These are phyloP conservation scores for Bactericera cockerelli DNA, from an alignment of 1,140 invertebrate species.

Conservation along the genomic window DNA sequence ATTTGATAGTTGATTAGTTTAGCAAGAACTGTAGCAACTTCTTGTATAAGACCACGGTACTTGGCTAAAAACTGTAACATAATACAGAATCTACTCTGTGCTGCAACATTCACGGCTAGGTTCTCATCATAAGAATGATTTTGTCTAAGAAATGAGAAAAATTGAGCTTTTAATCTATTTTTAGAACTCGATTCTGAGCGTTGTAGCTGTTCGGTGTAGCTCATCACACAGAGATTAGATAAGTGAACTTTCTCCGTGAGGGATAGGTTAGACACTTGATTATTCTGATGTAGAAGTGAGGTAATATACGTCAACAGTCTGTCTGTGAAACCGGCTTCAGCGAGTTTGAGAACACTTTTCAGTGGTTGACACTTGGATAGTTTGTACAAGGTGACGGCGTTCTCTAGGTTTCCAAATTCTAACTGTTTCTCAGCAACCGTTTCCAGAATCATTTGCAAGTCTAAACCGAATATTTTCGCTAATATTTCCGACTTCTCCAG, in stretches of 20 bases:
- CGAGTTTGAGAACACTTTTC: constrained; percentile 54
- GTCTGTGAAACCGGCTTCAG: constrained; percentile 47
- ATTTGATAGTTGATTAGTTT: constrained; percentile 18
- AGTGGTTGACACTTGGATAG: constrained; percentile 46
- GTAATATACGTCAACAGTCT: constrained; percentile 47
- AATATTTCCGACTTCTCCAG: constrained; percentile 39
- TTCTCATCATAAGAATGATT: constrained; percentile 54
- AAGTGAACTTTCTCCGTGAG: constrained; percentile 45
- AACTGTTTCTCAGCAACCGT: constrained; percentile 52
- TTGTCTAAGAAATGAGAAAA: constrained; percentile 37
- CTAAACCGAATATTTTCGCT: constrained; percentile 42
- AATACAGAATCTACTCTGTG: constrained; percentile 43
- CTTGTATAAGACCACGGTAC: constrained; percentile 37
- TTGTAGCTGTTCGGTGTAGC: constrained; percentile 44
- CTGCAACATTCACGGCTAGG: constrained; percentile 43
- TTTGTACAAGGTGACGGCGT: constrained; percentile 52
- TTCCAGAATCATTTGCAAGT: constrained; percentile 51
- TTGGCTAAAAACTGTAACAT: constrained; percentile 40
- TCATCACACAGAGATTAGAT: constrained; percentile 49
- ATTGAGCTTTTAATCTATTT: constrained; percentile 26
- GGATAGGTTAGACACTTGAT: constrained; percentile 37
- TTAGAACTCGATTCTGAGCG: constrained; percentile 23
- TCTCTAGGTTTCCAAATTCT: constrained; percentile 41
- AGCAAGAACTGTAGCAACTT: constrained; percentile 35
- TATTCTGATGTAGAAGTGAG: constrained; percentile 35